These are phyloP conservation scores for Lanius collurio DNA, from an alignment of 2,113 vertebrate species.

Conservation along the genomic window DNA sequence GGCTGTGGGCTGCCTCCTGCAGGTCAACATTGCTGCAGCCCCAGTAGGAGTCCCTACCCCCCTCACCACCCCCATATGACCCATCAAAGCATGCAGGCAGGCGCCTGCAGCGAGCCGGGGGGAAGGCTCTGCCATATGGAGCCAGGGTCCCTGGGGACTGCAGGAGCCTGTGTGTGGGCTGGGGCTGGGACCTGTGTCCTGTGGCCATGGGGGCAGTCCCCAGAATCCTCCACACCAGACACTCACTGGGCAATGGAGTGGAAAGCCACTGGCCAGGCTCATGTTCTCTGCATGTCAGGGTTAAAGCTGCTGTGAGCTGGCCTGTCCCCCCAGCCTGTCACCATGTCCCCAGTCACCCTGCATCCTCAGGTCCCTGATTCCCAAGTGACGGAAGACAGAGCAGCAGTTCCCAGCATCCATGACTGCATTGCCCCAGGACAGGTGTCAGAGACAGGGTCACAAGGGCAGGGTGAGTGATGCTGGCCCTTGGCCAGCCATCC, in stretches of 20 bases:
- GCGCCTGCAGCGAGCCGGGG: neutral
- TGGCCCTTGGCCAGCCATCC: neutral
- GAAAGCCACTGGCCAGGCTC: neutral
- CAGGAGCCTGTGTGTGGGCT: neutral
- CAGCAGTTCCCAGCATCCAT: neutral
- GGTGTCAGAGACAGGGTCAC: neutral
- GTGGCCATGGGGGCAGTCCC: neutral
- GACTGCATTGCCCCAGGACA: neutral
- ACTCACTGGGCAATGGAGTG: accelerated
- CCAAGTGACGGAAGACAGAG: neutral
- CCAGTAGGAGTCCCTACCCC: neutral
- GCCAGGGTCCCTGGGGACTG: neutral
- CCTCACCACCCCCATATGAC: accelerated
- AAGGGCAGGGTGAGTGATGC: neutral
- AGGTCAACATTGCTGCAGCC: neutral
- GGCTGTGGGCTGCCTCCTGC: neutral
- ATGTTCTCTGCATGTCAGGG: neutral
- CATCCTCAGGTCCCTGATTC: accelerated
- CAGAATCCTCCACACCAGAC: accelerated
- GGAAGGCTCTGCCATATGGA: slow-evolving; percentile 24
- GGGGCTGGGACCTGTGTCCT: neutral
- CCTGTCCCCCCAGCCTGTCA: neutral
- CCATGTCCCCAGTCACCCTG: accelerated
- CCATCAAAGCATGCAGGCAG: accelerated
- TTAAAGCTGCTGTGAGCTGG: neutral